These are phyloP conservation scores for Cyphomyrus plagiostoma DNA, from an alignment of 2,113 vertebrate genomes.

Conservation along the genomic window DNA sequence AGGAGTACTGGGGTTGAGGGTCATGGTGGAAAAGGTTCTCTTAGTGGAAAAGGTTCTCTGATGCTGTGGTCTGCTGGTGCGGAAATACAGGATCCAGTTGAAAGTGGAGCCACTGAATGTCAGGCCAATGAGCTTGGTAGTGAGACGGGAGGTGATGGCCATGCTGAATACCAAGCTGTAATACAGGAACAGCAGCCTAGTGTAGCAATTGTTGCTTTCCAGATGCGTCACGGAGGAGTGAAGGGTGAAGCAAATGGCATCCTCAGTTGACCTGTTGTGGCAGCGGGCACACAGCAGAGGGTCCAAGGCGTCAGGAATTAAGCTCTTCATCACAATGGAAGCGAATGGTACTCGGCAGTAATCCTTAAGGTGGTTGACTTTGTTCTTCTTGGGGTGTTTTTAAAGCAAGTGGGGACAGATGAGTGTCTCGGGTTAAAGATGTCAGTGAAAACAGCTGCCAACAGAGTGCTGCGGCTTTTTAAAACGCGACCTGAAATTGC, in stretches of 20 bases:
- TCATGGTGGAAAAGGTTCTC: not conserved
- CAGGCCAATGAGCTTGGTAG: not conserved
- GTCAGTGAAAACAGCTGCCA: not conserved
- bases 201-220: not conserved
- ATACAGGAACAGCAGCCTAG: not conserved
- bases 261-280: not conserved
- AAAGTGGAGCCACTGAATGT: too few relatives aligned
- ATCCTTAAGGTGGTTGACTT: not conserved
- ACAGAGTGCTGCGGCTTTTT: not conserved
- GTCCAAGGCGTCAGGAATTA: not conserved
- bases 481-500: not conserved
- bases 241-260: not conserved
- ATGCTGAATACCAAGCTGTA: not conserved
- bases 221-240: not conserved
- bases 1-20: not conserved
- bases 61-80: not conserved
- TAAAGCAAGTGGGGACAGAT: not conserved
- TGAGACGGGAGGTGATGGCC: not conserved
- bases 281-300: not conserved
- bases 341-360: not conserved
- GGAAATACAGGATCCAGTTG: not conserved
- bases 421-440: not conserved
- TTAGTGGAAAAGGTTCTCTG: not conserved
- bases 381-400: not conserved
- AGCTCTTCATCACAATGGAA: not conserved